phyloP scores from a whole-genome alignment of 2,888 invertebrate species.

The Papilio demoleus region DNA sequence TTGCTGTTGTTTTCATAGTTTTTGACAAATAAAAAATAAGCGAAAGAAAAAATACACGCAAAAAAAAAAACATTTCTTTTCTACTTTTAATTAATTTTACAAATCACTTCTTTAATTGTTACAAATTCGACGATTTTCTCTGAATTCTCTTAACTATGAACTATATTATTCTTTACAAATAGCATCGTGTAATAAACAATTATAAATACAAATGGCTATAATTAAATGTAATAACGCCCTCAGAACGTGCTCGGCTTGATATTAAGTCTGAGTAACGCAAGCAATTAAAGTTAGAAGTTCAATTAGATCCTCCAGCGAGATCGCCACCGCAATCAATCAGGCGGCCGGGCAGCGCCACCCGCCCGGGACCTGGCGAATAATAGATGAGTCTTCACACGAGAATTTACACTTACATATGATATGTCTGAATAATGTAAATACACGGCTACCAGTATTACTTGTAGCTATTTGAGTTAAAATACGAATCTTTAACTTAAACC shows the following conservation, averaged over 20 bases:
- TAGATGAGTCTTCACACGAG: conserved; percentile 60
- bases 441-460: neutral
- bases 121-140: neutral
- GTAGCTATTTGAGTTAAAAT: neutral
- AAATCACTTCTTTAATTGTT: too few species aligned
- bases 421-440: conserved; percentile 36
- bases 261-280: conserved; percentile 44
- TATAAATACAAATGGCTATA: conserved; percentile 40
- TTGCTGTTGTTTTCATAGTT: too few species aligned
- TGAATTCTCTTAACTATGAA: neutral
- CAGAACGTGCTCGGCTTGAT: conserved; percentile 24
- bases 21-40: too few species aligned
- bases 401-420: conserved; percentile 47
- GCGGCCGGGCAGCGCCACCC: conserved; percentile 48
- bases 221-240: conserved; percentile 39
- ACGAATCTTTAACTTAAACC: too few species aligned
- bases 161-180: neutral
- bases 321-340: conserved; percentile 64
- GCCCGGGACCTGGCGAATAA: conserved; percentile 58
- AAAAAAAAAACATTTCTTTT: too few species aligned
- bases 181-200: conserved; percentile 26
- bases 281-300: conserved; percentile 54
- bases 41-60: too few species aligned
- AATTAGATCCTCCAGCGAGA: conserved; percentile 52
- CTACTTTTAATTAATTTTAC: too few species aligned